Percentiles rank a stretch among this genome's conserved stretches.
Evolutionary conservation across 2,888 invertebrate species (phyloP).

Genomic region (Agriotes lineatus): DNA sequence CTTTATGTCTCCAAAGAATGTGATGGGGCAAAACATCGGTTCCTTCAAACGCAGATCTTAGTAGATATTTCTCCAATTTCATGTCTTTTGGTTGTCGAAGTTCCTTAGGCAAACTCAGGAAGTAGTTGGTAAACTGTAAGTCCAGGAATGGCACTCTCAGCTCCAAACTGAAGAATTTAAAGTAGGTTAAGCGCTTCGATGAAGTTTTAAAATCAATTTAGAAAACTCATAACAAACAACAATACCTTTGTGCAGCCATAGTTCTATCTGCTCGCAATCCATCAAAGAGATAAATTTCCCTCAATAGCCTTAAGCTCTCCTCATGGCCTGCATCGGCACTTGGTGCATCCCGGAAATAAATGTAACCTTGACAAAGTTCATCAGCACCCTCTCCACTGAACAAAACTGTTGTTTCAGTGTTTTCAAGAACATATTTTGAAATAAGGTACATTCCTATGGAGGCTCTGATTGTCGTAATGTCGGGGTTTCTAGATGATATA

Average conservation of each 20-base stretch:
- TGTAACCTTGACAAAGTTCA: constrained; percentile 93
- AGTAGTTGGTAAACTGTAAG: constrained; percentile 86
- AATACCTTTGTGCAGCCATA: constrained; percentile 73
- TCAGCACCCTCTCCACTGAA: constrained; percentile 96
- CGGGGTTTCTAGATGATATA: constrained; percentile 90
- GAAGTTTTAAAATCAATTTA: too few relatives aligned
- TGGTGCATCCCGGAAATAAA: constrained; percentile 94
- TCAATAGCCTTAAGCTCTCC: constrained; percentile 81
- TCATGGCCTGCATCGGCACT: constrained; percentile 76
- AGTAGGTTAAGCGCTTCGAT: too few relatives aligned
- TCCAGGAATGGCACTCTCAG: constrained; percentile 92
- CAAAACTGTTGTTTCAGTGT: constrained; percentile 88
- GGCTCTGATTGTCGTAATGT: constrained; percentile 89
- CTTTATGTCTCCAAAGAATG: constrained; percentile 95
- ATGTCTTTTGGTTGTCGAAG: constrained; percentile 80
- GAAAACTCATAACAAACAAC: constrained; percentile 76
- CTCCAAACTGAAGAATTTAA: constrained; percentile 82
- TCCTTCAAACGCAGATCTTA: constrained; percentile 86
- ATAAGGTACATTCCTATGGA: constrained; percentile 87
- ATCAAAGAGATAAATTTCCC: constrained; percentile 84
- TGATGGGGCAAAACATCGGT: constrained; percentile 81
- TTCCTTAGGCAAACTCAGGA: constrained; percentile 78
- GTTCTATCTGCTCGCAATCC: constrained; percentile 87
- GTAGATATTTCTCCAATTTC: constrained; percentile 83
- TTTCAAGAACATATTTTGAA: constrained; percentile 82